Base-by-base conservation (phyloP, 1,140 invertebrate genomes). In the Lepidurus arcticus region DNA sequence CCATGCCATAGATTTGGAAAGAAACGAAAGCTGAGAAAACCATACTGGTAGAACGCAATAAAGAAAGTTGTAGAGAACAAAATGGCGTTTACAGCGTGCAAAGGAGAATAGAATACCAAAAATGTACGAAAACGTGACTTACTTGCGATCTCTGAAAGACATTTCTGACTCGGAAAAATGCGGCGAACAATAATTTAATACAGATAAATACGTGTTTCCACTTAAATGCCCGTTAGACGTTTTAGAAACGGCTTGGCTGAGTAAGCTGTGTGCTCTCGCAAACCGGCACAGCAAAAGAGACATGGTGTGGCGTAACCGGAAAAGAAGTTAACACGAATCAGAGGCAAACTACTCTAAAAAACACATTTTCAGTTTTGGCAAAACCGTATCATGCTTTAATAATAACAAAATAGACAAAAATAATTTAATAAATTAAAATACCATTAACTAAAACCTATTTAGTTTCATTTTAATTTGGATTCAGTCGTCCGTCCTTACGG, bases 231-330 rank as follows among this genome's bases (percentile, higher is more conserved):
- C 53, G n/a, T 65, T 65, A 13, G 53, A 65, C 16, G 21, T 21
- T 65, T 65, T 65, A 21, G n/a, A 65, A 65, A 65, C 53, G 53
- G 53, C 53, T 65, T 65, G 53, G 53, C 53, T 65, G 9, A 65
- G 53, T 65, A 65, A 21, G 53, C 16, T 65, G 53, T 65, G 53
- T 65, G 53, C 53, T 65, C 53, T 16, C 53, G 9, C 53, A 9
- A 65, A 65, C 53, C 53, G 8, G 53, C 53, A 21, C 16, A 65
- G 53, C 53, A 65, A 65, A 65, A 65, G 53, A 65, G 53, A 65
- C 53, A 65, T 65, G n/a, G n/a, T 65, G 8, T 11, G 13, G 53
- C 13, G 8, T 13, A n/a, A 65, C 6, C 21, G 53, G 34, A 65
- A 13, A 65, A 21, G 4, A 65, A 65, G 53, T 65, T 65, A 65